phyloP scores from a whole-genome alignment of 2,797 vertebrate species.

The Pteronotus mesoamericanus region DNA sequence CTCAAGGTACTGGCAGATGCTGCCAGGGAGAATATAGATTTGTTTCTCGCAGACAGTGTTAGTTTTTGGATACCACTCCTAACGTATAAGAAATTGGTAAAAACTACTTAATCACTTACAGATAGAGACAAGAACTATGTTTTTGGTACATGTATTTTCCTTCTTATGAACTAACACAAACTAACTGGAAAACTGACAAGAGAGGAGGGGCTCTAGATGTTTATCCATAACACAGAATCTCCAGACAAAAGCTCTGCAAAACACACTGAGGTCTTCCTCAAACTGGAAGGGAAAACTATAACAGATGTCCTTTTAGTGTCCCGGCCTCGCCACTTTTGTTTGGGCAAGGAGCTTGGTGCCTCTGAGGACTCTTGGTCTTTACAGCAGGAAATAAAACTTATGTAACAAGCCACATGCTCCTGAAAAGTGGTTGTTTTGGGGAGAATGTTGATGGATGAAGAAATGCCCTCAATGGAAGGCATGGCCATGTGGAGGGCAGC shows the following conservation, averaged over 20 bases:
- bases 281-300: not conserved
- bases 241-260: not conserved
- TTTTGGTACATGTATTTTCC: not conserved
- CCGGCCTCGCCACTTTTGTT: not conserved
- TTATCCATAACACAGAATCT: not conserved
- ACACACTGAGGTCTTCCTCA: not conserved
- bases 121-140: not conserved
- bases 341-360: not conserved
- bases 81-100: not conserved
- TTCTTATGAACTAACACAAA: not conserved
- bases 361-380: not conserved
- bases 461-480: not conserved
- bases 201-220: not conserved
- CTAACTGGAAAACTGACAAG: not conserved
- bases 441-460: not conserved
- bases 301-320: not conserved
- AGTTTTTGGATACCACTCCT: not conserved
- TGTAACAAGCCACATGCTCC: not conserved
- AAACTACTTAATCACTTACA: not conserved
- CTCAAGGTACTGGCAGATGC: not conserved
- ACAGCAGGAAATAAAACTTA: slow-evolving; percentile 10
- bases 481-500: not conserved
- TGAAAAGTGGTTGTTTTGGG: not conserved
- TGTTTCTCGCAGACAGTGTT: not conserved
- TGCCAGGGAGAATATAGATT: not conserved